phyloP scores from a whole-genome alignment of 2,797 vertebrate genomes.

The Otus scops region DNA sequence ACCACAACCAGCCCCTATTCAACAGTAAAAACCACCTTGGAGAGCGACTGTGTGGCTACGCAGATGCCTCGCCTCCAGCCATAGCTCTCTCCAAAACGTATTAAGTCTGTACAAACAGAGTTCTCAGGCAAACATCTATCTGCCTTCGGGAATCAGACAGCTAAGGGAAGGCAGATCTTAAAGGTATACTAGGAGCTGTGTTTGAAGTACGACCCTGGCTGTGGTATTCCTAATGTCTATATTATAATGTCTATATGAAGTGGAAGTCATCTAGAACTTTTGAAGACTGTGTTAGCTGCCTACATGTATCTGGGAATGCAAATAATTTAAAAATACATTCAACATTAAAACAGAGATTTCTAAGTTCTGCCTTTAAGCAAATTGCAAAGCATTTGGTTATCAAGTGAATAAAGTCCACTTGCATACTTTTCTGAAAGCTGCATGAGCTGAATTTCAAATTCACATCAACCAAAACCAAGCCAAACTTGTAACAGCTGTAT shows the following conservation, averaged over 20 bases:
- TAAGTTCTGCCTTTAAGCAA: neutral
- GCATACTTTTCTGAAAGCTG: neutral
- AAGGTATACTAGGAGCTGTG: neutral
- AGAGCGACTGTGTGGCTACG: neutral
- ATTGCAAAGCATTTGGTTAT: neutral
- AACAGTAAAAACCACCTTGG: neutral
- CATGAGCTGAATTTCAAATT: neutral
- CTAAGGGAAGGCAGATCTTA: neutral
- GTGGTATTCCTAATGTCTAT: neutral
- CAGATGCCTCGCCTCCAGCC: neutral
- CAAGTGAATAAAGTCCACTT: neutral
- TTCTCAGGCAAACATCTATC: neutral
- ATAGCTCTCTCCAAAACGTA: neutral
- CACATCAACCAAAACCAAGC: neutral
- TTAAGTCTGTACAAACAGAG: neutral
- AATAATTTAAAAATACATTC: neutral
- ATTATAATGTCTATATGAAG: neutral
- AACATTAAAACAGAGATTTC: neutral
- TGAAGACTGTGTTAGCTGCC: neutral
- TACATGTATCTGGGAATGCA: neutral
- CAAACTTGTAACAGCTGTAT: neutral
- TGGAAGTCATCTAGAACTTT: neutral
- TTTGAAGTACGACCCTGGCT: fast-evolving
- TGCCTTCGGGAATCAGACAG: neutral
- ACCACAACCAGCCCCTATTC: neutral